Percentiles rank a stretch among this genome's conserved stretches.
Conservation (phyloP, 2,888 invertebrate genomes). For the Cephus pygmeus region DNA sequence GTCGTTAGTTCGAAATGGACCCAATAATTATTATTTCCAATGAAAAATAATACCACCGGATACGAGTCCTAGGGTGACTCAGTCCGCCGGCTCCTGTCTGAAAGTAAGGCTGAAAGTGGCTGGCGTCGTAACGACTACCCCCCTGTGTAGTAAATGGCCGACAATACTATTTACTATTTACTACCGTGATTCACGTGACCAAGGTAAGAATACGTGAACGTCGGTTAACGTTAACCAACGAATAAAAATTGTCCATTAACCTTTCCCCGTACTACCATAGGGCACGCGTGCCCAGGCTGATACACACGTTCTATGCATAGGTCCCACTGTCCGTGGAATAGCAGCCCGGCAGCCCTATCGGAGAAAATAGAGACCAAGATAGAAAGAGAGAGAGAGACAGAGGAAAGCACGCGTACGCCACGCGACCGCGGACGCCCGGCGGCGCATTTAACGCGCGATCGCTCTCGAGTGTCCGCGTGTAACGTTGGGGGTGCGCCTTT, state of each 20-base stretch:
- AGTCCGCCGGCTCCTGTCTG: constrained; percentile 13
- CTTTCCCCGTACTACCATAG: not conserved
- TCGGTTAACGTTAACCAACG: constrained; percentile 28
- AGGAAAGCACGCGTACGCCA: constrained; percentile 56
- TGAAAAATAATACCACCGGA: constrained; percentile 22
- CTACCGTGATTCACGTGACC: constrained; percentile 25
- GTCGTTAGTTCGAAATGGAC: not conserved
- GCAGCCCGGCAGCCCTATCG: not conserved
- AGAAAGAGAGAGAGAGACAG: constrained; percentile 9
- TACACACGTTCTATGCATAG: not conserved
- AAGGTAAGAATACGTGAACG: not conserved
- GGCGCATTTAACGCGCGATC: constrained; percentile 63
- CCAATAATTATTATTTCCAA: constrained; percentile 17
- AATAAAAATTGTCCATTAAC: not conserved
- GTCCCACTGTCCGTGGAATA: not conserved
- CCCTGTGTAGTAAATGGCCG: not conserved
- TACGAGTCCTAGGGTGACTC: constrained; percentile 20
- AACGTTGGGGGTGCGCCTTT: constrained; percentile 3
- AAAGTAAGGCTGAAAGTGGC: constrained; percentile 36
- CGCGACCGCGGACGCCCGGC: constrained; percentile 55
- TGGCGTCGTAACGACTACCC: constrained; percentile 13
- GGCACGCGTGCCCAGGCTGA: not conserved
- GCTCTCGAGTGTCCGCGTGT: constrained; percentile 23
- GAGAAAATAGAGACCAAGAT: not conserved
- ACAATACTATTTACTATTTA: constrained; percentile 6